Base-by-base conservation (phyloP, 2,888 invertebrate genomes). In the Ctenicera cuprea region DNA sequence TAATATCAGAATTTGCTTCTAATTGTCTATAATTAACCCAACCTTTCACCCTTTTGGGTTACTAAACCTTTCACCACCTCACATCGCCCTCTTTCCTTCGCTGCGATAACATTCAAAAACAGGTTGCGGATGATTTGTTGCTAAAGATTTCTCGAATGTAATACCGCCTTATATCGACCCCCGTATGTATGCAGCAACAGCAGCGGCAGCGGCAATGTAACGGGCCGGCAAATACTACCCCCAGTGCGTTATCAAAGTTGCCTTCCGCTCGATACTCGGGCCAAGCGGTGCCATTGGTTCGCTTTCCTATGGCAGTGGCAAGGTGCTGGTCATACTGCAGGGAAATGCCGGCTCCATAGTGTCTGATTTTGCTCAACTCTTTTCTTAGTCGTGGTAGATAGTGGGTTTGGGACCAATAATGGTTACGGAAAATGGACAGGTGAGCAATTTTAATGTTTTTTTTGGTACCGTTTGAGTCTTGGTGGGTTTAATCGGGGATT, bases 351-450 rank as follows among this genome's bases (percentile, higher is more conserved):
- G 82, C 81, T 73, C 79, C 78, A 73, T 78, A 80, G 80, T 80
- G 78, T 81, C 78, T 80, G 76, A 79, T 74, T 78, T 81, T 82
- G 81, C 80, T 82, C 82, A 81, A 80, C 74, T 50, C 38, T 61
- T 70, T 62, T 68, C 64, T 67, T 78, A 76, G 73, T 69, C 72
- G 64, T 75, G 77, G 73, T 79, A 79, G 79, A 77, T 76, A 74
- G 77, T 79, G 78, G 78, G 76, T 75, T 75, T 74, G 75, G 75
- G 75, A 73, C 73, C 73, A 71, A 73, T 62, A 43, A 86, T 86
- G 86, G 86, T 86, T 65, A 86, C 86, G 30, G 86, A 86, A 81
- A 86, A 86, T 81, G 86, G 85, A 59, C 86, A 86, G 86, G 86
- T 86, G 80, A 80, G 83, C 61, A 14, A n/a, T 18, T 64, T 48